Percentiles rank a stretch among this genome's conserved stretches.
phyloP scores from a whole-genome alignment of 2,113 vertebrate genomes.

The Burhinus bistriatus region DNA sequence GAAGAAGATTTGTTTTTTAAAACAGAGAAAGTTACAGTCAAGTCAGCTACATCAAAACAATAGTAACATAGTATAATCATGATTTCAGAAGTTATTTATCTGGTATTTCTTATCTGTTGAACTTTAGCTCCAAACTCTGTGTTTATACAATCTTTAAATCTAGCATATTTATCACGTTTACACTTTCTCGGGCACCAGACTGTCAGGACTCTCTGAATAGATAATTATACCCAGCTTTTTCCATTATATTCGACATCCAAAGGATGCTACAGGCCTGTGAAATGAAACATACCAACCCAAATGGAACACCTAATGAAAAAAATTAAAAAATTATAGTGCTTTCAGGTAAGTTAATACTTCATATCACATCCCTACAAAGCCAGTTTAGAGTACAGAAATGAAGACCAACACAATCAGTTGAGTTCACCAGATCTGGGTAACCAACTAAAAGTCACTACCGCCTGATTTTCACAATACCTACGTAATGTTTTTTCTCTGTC shows the following conservation, averaged over 20 bases:
- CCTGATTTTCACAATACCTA: not conserved
- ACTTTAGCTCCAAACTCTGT: not conserved
- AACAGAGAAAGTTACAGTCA: not conserved
- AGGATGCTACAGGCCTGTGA: too few species aligned
- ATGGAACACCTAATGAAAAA: not conserved
- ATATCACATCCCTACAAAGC: not conserved
- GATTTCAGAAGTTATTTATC: not conserved
- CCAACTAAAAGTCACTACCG: not conserved
- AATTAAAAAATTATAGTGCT: not conserved
- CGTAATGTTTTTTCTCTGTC: not conserved
- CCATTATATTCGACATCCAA: not conserved
- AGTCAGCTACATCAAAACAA: not conserved
- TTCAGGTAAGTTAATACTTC: not conserved
- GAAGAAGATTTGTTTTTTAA: not conserved
- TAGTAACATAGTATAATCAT: not conserved
- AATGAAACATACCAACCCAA: not conserved
- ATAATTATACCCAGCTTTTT: not conserved
- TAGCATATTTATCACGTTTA: not conserved
- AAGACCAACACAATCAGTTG: not conserved
- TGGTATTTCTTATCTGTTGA: not conserved
- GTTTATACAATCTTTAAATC: not conserved
- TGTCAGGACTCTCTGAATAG: not conserved
- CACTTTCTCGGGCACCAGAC: not conserved
- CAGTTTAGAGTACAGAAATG: not conserved
- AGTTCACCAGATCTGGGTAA: not conserved